Conservation (phyloP, 2,888 invertebrate genomes). For the Polydesmus complanatus region DNA sequence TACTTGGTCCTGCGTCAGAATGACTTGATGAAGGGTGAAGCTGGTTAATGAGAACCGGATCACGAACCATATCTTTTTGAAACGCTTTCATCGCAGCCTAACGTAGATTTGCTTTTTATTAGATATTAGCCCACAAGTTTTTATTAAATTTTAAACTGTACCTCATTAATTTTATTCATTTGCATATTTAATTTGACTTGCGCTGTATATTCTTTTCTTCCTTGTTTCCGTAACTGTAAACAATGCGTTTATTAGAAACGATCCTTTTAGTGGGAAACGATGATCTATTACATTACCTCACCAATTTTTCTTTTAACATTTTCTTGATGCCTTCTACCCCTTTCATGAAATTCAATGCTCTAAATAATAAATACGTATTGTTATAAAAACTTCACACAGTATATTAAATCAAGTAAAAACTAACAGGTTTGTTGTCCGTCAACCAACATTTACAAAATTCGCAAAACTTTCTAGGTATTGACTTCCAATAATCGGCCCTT, state of each 20-base stretch:
- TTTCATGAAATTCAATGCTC: constrained; percentile 90
- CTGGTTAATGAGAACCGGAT: constrained; percentile 43
- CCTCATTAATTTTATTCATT: constrained; percentile 73
- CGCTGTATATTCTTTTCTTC: constrained; percentile 62
- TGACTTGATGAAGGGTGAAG: neutral
- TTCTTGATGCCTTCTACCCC: constrained; percentile 79
- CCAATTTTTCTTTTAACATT: constrained; percentile 76
- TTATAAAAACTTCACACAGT: too few relatives aligned
- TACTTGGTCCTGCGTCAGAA: neutral
- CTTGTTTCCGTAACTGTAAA: constrained; percentile 53
- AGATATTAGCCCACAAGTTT: neutral
- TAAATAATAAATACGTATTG: too few relatives aligned
- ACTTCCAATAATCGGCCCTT: constrained; percentile 96
- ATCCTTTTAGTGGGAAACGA: constrained; percentile 9
- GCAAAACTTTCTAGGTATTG: constrained; percentile 85
- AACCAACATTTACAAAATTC: constrained; percentile 98
- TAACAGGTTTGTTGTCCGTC: constrained; percentile 78
- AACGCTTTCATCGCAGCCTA: constrained; percentile 75
- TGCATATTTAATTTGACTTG: constrained; percentile 59
- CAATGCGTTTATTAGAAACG: neutral
- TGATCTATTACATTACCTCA: constrained; percentile 37
- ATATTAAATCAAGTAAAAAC: constrained; percentile 2
- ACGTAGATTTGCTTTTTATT: neutral
- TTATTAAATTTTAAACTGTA: constrained; percentile 22
- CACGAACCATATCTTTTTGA: constrained; percentile 61